These are phyloP conservation scores for Lasioglossum albipes DNA, from an alignment of 1,140 invertebrate species.

Conservation along the genomic window DNA sequence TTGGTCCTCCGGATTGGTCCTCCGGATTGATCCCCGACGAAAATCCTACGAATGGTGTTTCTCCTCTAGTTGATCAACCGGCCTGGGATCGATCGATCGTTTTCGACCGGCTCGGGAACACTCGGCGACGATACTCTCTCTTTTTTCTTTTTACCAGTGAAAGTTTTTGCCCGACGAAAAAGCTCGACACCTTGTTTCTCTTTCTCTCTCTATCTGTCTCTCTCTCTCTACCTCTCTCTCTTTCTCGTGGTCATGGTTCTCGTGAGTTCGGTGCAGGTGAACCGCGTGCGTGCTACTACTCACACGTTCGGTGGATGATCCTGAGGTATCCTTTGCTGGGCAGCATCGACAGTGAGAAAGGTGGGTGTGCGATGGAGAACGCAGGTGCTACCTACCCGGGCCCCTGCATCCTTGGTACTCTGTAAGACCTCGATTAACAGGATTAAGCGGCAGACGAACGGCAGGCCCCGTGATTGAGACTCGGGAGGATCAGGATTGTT, in stretches of 20 bases:
- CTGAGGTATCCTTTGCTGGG: neutral
- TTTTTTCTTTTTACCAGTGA: conserved; percentile 1
- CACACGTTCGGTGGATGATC: conserved; percentile 12
- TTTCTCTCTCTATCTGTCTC: too few relatives aligned
- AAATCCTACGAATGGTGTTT: too few relatives aligned
- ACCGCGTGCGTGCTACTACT: conserved; percentile 25
- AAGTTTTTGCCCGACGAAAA: conserved; percentile 19
- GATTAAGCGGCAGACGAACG: too few relatives aligned
- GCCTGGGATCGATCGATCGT: conserved; percentile 13
- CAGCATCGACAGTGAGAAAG: conserved; percentile 1
- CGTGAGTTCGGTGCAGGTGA: conserved; percentile 41
- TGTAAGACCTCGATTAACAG: too few relatives aligned
- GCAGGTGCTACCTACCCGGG: neutral
- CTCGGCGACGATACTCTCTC: neutral
- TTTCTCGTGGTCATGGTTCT: conserved; percentile 22
- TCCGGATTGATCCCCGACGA: too few relatives aligned
- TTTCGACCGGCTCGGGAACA: too few relatives aligned
- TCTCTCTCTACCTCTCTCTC: too few relatives aligned
- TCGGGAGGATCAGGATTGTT: too few relatives aligned
- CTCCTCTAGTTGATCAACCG: neutral
- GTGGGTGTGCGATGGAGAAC: neutral
- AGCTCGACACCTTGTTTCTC: neutral
- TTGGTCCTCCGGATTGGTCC: too few relatives aligned
- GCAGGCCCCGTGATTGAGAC: too few relatives aligned
- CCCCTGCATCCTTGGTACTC: too few relatives aligned